These are phyloP conservation scores for Agrilus planipennis DNA, from an alignment of 1,140 invertebrate species.

Conservation along the genomic window DNA sequence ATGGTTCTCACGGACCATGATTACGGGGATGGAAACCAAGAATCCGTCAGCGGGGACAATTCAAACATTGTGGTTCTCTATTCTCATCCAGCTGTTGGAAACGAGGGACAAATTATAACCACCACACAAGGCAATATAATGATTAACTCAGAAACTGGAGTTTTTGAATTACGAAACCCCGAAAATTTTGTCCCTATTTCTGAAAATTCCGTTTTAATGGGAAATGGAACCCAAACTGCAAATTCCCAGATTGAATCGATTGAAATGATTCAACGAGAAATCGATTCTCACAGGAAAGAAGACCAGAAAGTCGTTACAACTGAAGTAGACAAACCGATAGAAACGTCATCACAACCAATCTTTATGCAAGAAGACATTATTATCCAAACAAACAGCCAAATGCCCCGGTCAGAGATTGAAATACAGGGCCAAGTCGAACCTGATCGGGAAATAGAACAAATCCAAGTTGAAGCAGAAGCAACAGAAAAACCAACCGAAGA, in stretches of 20 bases:
- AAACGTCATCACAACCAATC: too few relatives aligned
- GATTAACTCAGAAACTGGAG: slow-evolving; percentile 40
- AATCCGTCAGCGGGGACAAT: slow-evolving; percentile 36
- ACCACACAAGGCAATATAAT: slow-evolving; percentile 35
- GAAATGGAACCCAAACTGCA: slow-evolving; percentile 9
- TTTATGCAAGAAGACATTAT: too few relatives aligned
- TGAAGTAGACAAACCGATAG: too few relatives aligned
- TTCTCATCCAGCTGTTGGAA: slow-evolving; percentile 42
- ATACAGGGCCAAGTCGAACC: too few relatives aligned
- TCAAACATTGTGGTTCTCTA: slow-evolving; percentile 49
- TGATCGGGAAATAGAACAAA: too few relatives aligned
- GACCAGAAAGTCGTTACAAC: neutral
- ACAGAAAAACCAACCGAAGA: too few relatives aligned
- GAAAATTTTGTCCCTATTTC: slow-evolving; percentile 12
- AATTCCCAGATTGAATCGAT: slow-evolving; percentile 29
- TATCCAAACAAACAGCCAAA: too few relatives aligned
- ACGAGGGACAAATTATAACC: slow-evolving; percentile 38
- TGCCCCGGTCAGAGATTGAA: too few relatives aligned
- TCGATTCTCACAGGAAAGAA: slow-evolving; percentile 9
- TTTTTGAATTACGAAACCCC: slow-evolving; percentile 33
- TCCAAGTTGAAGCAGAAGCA: too few relatives aligned
- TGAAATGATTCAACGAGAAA: slow-evolving; percentile 30
- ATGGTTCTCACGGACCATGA: slow-evolving; percentile 35
- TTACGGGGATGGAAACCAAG: slow-evolving; percentile 27
- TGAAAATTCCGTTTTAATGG: slow-evolving; percentile 14